phyloP scores from a whole-genome alignment of 2,113 vertebrate genomes.

The Cottus gobio region DNA sequence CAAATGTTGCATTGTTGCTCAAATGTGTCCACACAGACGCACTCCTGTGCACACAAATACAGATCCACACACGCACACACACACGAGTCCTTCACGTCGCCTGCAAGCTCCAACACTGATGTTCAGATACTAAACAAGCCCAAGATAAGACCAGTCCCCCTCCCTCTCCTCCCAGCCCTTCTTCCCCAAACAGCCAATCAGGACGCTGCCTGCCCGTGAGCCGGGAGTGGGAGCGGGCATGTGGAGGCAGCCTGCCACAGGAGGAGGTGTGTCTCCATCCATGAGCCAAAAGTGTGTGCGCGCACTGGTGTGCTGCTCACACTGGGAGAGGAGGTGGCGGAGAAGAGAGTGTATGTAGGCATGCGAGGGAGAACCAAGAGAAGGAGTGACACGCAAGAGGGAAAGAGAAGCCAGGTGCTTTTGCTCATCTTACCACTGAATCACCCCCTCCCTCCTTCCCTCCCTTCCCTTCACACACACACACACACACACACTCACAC shows the following conservation, averaged over 20 bases:
- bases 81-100: conserved; percentile 53
- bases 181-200: conserved; percentile 93
- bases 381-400: conserved; percentile 61
- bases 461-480: too few species aligned
- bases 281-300: conserved; percentile 75
- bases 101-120: conserved; percentile 41
- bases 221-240: conserved; percentile 91
- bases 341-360: conserved; percentile 60
- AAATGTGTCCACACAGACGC: conserved; percentile 3
- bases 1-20: not conserved
- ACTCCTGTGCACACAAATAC: conserved; percentile 11
- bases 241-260: conserved; percentile 91
- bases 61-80: conserved; percentile 20
- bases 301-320: conserved; percentile 60
- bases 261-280: conserved; percentile 85
- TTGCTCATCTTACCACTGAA: conserved; percentile 45
- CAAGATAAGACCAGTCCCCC: conserved; percentile 70
- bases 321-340: conserved; percentile 66
- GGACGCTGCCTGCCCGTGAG: conserved; percentile 92
- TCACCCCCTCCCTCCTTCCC: conserved; percentile 3
- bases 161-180: conserved; percentile 79
- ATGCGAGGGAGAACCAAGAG: conserved; percentile 61
- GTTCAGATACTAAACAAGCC: conserved; percentile 74
- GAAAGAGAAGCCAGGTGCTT: conserved; percentile 55
- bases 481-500: conserved; percentile 29